These are phyloP conservation scores for Scleropages formosus DNA, from an alignment of 2,797 vertebrate species.

Conservation along the genomic window DNA sequence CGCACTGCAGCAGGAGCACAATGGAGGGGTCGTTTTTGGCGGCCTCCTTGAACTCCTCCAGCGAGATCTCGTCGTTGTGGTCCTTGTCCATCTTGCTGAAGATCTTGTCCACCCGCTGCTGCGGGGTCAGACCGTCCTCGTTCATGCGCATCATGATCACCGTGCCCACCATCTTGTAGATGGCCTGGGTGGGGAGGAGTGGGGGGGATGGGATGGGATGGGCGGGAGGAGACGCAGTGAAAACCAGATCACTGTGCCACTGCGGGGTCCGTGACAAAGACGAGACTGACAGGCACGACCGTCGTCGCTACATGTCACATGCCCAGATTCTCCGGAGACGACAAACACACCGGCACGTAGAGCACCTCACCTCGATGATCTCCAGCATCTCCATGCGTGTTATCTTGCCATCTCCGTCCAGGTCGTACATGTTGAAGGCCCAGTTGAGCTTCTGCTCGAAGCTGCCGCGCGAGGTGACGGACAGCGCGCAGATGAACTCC, in stretches of 20 bases:
- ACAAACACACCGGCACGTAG: neutral
- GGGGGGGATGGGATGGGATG: neutral
- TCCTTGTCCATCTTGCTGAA: slow-evolving; percentile 99
- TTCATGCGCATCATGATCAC: slow-evolving; percentile 99
- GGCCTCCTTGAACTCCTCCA: slow-evolving; percentile 98
- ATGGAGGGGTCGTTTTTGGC: slow-evolving; percentile 96
- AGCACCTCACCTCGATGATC: slow-evolving; percentile 79
- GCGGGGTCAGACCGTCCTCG: slow-evolving; percentile 91
- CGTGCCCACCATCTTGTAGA: slow-evolving; percentile 98
- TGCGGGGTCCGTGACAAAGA: neutral
- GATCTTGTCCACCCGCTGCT: slow-evolving; percentile 97
- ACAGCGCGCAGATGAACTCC: slow-evolving; percentile 87
- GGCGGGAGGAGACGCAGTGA: too few species aligned
- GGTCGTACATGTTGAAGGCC: slow-evolving; percentile 89
- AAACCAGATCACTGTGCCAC: too few species aligned
- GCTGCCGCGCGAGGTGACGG: slow-evolving; percentile 82
- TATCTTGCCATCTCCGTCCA: slow-evolving; percentile 84
- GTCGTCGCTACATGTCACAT: neutral
- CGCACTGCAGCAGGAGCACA: slow-evolving; percentile 91
- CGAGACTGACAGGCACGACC: neutral
- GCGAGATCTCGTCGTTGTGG: slow-evolving; percentile 92
- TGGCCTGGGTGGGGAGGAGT: slow-evolving; percentile 70
- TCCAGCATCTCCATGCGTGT: slow-evolving; percentile 86
- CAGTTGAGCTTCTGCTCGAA: slow-evolving; percentile 88
- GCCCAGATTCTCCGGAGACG: too few species aligned